A percentile compares a stretch with the other conserved stretches of the same genome.
These are phyloP conservation scores for Drosophila nigritarsus DNA, from an alignment of 2,888 invertebrate species.

Conservation along the genomic window DNA sequence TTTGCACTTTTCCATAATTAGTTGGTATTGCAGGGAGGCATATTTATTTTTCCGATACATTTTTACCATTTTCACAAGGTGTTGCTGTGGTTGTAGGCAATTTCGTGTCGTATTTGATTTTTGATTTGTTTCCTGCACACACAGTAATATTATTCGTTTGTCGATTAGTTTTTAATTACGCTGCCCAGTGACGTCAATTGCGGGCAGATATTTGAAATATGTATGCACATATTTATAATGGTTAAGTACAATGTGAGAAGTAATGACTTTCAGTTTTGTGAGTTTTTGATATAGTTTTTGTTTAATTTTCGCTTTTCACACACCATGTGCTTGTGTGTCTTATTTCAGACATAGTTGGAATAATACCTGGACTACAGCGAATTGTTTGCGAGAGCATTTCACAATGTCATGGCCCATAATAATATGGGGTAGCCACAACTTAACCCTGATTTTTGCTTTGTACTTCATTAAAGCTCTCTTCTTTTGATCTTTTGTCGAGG, in stretches of 20 bases:
- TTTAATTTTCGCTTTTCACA: conserved; percentile 50
- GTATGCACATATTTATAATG: conserved; percentile 21
- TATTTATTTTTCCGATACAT: conserved; percentile 33
- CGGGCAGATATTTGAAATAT: conserved; percentile 46
- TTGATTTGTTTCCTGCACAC: conserved; percentile 66
- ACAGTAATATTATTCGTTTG: conserved; percentile 33
- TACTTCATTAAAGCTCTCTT: conserved; percentile 10
- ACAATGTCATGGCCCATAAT: conserved; percentile 71
- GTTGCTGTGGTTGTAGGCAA: conserved; percentile 35
- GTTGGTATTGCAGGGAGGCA: conserved; percentile 14
- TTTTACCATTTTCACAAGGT: conserved; percentile 30
- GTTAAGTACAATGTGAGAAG: conserved; percentile 49
- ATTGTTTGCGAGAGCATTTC: conserved; percentile 10
- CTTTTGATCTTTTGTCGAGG: conserved; percentile 32
- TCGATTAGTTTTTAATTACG: conserved; percentile 77
- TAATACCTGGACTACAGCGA: background rate
- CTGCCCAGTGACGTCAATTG: conserved; percentile 67
- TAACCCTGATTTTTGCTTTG: conserved; percentile 28
- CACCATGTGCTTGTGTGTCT: background rate
- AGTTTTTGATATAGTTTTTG: conserved; percentile 72
- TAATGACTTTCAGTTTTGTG: conserved; percentile 59
- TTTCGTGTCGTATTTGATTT: conserved; percentile 51
- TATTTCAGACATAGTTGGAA: background rate
- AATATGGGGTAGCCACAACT: conserved; percentile 9
- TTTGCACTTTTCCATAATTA: background rate